phyloP scores from a whole-genome alignment of 2,113 vertebrate species.

The Cyrtonyx montezumae region DNA sequence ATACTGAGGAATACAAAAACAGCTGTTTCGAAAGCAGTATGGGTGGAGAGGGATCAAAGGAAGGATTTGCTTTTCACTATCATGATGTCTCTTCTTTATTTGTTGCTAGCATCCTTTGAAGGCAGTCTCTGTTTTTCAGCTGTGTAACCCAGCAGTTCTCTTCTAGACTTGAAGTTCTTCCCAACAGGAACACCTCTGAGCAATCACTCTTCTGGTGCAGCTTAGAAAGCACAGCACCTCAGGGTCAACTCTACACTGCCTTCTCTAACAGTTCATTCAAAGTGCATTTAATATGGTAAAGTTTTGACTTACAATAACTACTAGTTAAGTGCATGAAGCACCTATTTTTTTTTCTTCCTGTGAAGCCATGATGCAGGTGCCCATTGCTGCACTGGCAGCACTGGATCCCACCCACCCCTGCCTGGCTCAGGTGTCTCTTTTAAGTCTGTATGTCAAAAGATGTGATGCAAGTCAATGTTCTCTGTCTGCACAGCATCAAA shows the following conservation, averaged over 20 bases:
- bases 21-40: neutral
- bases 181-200: neutral
- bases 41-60: neutral
- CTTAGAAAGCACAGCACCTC: neutral
- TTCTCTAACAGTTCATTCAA: neutral
- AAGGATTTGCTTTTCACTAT: conserved; percentile 2
- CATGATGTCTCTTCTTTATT: neutral
- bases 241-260: fast-evolving
- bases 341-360: neutral
- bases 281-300: fast-evolving
- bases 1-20: neutral
- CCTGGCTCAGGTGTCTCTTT: neutral
- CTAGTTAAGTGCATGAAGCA: neutral
- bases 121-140: conserved; percentile 1
- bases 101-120: conserved; percentile 10
- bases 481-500: neutral
- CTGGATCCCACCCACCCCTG: neutral
- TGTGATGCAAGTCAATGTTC: neutral
- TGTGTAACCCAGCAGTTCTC: neutral
- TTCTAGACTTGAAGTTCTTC: neutral
- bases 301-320: neutral
- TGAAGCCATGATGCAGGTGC: neutral
- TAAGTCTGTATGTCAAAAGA: neutral
- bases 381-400: neutral
- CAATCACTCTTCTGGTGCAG: neutral